Percentiles rank a stretch among this genome's conserved stretches.
Conservation (phyloP, 2,888 invertebrate genomes). For the Eurytoma californica region DNA sequence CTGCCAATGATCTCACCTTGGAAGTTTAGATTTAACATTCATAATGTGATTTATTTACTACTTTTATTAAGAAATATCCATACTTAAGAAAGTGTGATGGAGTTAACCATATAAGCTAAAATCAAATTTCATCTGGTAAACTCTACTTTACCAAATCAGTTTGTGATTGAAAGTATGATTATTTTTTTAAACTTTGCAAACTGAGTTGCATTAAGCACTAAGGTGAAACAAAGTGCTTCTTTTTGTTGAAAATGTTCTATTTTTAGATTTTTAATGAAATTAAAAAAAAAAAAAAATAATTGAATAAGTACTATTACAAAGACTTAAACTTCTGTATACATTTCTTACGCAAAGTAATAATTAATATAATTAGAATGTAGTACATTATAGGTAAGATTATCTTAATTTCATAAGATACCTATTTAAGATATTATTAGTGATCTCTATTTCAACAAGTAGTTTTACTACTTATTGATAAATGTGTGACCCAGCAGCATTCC, state of each 20-base stretch:
- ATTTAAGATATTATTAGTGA: constrained; percentile 34
- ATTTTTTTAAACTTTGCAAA: constrained; percentile 23
- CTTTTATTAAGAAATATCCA: constrained; percentile 19
- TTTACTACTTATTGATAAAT: constrained; percentile 24
- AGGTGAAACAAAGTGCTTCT: constrained; percentile 9
- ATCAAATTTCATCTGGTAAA: constrained; percentile 24
- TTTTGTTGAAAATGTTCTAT: constrained; percentile 12
- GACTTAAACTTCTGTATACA: constrained; percentile 35
- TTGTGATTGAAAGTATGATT: constrained; percentile 8
- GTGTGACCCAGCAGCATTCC: constrained; percentile 32
- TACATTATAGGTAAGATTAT: constrained; percentile 39
- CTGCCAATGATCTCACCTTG: constrained; percentile 45
- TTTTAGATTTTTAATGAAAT: constrained; percentile 15
- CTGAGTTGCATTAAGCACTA: constrained; percentile 17
- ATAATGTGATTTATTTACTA: constrained; percentile 18
- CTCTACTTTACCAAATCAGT: constrained; percentile 8
- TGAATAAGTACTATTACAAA: constrained; percentile 36
- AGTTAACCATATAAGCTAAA: constrained; percentile 3
- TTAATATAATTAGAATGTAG: constrained; percentile 31
- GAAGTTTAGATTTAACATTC: constrained; percentile 40
- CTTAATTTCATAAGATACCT: constrained; percentile 31
- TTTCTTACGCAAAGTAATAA: constrained; percentile 34
- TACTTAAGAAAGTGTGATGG: constrained; percentile 20
- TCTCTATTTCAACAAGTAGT: constrained; percentile 41
- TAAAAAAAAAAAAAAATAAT: not conserved